Base-by-base conservation (phyloP, 2,888 invertebrate species). In the Amitus sp. region DNA sequence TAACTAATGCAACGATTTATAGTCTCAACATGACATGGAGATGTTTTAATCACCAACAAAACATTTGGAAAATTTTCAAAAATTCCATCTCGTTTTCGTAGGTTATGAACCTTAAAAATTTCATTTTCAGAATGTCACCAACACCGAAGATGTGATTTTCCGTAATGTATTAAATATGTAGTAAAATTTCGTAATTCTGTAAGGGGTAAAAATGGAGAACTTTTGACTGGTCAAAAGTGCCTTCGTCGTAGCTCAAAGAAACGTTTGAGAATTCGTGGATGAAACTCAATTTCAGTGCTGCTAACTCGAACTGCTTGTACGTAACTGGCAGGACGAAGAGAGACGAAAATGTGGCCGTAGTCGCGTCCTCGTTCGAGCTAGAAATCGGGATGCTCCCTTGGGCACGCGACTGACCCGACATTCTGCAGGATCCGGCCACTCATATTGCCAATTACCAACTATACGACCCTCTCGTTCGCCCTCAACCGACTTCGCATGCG, bases 361-460 rank as follows among this genome's bases (percentile, higher is more conserved):
- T 55, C 47, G 23, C 54, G 52, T 57, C 66, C 55, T 51, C 55
- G 46, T 62, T 70, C 72, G 72, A 72, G 73, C 73, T 73, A 72
- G 75, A 73, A 78, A 75, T 71, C 73, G 75, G 72, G 74, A 68
- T 74, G 74, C 62, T 39, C 39, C 80, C 80, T 73, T 71, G 80
- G 80, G 80, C 75, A 69, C 75, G 77, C 78, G 79, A 80, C 76
- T 80, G 80, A 80, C 80, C 80, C 80, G 78, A 79, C 79, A 77
- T 77, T 75, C 73, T 71, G 68, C 71, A 73, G 74, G 77, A 75
- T 77, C 75, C 77, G 77, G 76, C 79, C 79, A 79, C 80, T 80
- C 80, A 80, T 80, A 80, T 80, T 80, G 80, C 80, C 80, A 80
- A 80, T 80, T 80, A 80, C 80, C 78, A 80, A 80, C 80, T 80